These are phyloP conservation scores for Melanchra persicariae DNA, from an alignment of 2,888 invertebrate species.

Conservation along the genomic window DNA sequence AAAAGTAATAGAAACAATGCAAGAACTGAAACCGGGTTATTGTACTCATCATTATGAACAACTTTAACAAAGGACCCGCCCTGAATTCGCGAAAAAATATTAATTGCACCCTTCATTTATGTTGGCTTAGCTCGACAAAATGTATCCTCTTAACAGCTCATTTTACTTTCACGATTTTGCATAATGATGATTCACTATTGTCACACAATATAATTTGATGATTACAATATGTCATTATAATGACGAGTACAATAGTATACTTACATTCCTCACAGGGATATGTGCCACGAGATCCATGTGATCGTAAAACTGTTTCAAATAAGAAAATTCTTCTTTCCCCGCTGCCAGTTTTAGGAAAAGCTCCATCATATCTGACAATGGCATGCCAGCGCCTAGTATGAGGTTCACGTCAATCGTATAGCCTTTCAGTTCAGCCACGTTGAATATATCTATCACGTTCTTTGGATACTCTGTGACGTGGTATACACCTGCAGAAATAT, in stretches of 20 bases:
- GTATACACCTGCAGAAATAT: constrained; percentile 78
- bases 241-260: constrained; percentile 58
- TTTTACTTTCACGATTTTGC: no score
- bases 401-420: constrained; percentile 80
- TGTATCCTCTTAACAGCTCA: no score
- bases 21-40: no score
- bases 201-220: no score
- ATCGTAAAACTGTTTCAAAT: constrained; percentile 91
- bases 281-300: constrained; percentile 94
- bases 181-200: no score
- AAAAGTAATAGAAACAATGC: no score
- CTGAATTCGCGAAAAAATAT: no score
- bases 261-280: constrained; percentile 93
- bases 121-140: no score
- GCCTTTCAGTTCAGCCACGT: constrained; percentile 79
- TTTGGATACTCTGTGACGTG: constrained; percentile 79
- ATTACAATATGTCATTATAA: not conserved
- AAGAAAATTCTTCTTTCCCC: constrained; percentile 88
- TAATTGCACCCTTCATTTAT: no score
- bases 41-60: no score
- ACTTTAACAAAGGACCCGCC: no score
- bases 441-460: constrained; percentile 81
- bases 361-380: constrained; percentile 82
- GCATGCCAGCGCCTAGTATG: constrained; percentile 81
- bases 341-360: constrained; percentile 79